These are phyloP conservation scores for Cyrtodaria siliqua DNA, from an alignment of 2,888 invertebrate genomes.

Conservation along the genomic window DNA sequence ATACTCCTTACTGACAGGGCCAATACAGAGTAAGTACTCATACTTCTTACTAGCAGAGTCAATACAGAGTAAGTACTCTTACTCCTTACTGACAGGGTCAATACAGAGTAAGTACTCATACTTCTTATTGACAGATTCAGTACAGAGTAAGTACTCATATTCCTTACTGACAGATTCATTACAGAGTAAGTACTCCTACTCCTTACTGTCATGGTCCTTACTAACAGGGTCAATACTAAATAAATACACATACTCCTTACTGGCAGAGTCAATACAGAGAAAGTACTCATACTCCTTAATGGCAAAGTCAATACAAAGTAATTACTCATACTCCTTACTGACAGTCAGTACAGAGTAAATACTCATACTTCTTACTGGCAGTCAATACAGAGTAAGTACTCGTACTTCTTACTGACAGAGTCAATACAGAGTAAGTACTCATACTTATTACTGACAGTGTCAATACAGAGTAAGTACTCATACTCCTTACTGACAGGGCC, in stretches of 20 bases:
- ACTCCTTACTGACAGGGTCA: slow-evolving; percentile 46
- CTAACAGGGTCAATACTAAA: slow-evolving; percentile 47
- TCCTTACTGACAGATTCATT: slow-evolving; percentile 47
- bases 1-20: slow-evolving; percentile 45
- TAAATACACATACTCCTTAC: slow-evolving; percentile 55
- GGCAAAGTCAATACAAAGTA: slow-evolving; percentile 75
- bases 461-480: slow-evolving; percentile 70
- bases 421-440: slow-evolving; percentile 50
- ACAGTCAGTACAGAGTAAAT: slow-evolving; percentile 54
- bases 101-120: slow-evolving; percentile 48
- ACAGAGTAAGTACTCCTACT: slow-evolving; percentile 43
- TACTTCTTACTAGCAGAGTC: too few species aligned
- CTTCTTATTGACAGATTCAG: too few species aligned
- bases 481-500: slow-evolving; percentile 43
- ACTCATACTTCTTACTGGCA: too few species aligned
- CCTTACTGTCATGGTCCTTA: too few species aligned
- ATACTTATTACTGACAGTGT: too few species aligned
- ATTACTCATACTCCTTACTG: slow-evolving; percentile 49
- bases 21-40: slow-evolving; percentile 48
- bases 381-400: slow-evolving; percentile 73
- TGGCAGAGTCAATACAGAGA: slow-evolving; percentile 50
- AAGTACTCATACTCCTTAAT: too few species aligned
- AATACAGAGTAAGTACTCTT: slow-evolving; percentile 68
- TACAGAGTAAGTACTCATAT: slow-evolving; percentile 66
- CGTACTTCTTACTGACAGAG: slow-evolving; percentile 41